Evolutionary conservation across 2,888 invertebrate species (phyloP).

Genomic region (Chrysodeixis includens): DNA sequence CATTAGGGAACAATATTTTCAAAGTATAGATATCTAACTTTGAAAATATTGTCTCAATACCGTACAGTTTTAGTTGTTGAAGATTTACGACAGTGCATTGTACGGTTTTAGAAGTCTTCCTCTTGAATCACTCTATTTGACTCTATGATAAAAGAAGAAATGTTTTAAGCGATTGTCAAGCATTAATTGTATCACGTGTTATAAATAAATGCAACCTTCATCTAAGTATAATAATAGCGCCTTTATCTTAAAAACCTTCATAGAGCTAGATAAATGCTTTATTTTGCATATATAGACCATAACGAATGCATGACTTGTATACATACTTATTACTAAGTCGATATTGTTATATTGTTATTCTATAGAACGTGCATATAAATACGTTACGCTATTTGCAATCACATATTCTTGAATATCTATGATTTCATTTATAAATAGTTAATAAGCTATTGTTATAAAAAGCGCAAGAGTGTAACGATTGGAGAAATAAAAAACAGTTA

Average conservation of each 20-base stretch:
- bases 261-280: neutral
- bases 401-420: constrained; percentile 31
- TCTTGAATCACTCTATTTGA: no score
- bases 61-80: no score
- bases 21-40: no score
- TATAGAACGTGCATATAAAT: neutral
- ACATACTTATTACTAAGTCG: neutral
- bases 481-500: no score
- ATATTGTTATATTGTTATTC: neutral
- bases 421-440: constrained; percentile 30
- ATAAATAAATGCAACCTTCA: constrained; percentile 2
- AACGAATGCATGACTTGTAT: constrained; percentile 5
- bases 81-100: no score
- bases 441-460: constrained; percentile 38
- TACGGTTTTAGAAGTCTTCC: no score
- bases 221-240: neutral
- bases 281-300: neutral
- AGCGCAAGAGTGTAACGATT: neutral
- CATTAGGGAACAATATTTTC: no score
- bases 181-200: no score
- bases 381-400: constrained; percentile 18
- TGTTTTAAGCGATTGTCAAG: no score
- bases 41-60: no score
- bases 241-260: constrained; percentile 4
- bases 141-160: no score